Percentiles rank a stretch among this genome's conserved stretches.
These are phyloP conservation scores for Apocrypta bakeri DNA, from an alignment of 1,140 invertebrate species.

Conservation along the genomic window DNA sequence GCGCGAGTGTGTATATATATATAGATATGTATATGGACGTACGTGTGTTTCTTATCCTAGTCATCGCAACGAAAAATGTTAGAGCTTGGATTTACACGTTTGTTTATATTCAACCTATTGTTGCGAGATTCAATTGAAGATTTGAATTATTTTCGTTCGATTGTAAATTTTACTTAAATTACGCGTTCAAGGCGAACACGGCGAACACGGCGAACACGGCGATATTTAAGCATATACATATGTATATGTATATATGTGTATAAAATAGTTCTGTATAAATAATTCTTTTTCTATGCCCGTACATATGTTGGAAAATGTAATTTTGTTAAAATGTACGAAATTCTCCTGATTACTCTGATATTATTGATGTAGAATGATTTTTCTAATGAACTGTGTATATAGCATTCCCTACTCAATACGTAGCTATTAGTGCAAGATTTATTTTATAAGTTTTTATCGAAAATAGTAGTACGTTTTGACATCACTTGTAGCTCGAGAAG, in stretches of 20 bases:
- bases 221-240: no score
- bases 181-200: no score
- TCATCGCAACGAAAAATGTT: not conserved
- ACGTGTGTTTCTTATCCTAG: no score
- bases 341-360: not conserved
- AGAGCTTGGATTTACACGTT: not conserved
- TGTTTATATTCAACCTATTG: not conserved
- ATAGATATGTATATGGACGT: no score
- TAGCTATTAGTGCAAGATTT: not conserved
- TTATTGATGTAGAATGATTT: not conserved
- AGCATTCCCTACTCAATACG: conserved; percentile 30
- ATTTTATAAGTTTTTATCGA: not conserved
- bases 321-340: not conserved
- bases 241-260: no score
- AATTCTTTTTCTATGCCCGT: not conserved
- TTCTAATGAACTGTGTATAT: conserved; percentile 37
- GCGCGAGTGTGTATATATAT: not conserved
- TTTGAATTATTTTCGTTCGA: no score
- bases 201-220: no score
- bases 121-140: no score
- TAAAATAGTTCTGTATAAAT: no score
- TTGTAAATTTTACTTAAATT: no score
- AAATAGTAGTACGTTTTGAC: not conserved
- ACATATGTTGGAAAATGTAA: no score
- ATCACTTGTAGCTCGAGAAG: not conserved